phyloP scores from a whole-genome alignment of 2,113 vertebrate species.

The Cinclus mexicanus region DNA sequence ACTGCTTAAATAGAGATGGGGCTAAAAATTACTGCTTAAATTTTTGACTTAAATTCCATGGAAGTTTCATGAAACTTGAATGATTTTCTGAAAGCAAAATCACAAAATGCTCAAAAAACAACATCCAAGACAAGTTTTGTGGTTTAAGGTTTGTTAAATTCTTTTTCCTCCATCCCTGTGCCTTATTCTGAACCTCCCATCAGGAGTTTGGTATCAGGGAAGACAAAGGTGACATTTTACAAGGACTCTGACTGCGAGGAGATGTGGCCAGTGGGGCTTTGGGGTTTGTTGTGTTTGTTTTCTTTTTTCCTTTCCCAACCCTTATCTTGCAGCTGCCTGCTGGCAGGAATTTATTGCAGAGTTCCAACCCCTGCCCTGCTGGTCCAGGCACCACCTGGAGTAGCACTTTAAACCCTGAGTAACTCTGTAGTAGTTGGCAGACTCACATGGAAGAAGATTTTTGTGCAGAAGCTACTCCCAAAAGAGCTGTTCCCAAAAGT shows the following conservation, averaged over 20 bases:
- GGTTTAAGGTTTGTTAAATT: not conserved
- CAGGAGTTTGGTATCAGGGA: not conserved
- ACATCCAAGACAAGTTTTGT: not conserved
- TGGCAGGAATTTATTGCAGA: not conserved
- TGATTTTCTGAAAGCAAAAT: not conserved
- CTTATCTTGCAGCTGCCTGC: not conserved
- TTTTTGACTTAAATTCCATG: not conserved
- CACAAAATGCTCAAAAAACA: accelerated
- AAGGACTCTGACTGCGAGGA: not conserved
- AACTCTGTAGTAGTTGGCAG: not conserved
- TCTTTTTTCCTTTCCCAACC: not conserved
- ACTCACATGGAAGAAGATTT: not conserved
- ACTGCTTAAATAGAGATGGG: not conserved
- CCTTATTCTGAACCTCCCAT: not conserved
- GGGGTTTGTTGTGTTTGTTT: not conserved
- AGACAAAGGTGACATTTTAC: not conserved
- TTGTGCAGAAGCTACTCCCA: not conserved
- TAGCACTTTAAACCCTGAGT: accelerated
- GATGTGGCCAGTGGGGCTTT: not conserved
- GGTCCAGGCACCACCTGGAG: not conserved
- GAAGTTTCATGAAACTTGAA: not conserved
- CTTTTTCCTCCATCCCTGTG: accelerated
- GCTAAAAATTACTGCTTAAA: not conserved
- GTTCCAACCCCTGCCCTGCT: not conserved
- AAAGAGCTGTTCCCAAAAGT: not conserved